These are phyloP conservation scores for Lottia scabra DNA, from an alignment of 2,888 invertebrate species.

Conservation along the genomic window DNA sequence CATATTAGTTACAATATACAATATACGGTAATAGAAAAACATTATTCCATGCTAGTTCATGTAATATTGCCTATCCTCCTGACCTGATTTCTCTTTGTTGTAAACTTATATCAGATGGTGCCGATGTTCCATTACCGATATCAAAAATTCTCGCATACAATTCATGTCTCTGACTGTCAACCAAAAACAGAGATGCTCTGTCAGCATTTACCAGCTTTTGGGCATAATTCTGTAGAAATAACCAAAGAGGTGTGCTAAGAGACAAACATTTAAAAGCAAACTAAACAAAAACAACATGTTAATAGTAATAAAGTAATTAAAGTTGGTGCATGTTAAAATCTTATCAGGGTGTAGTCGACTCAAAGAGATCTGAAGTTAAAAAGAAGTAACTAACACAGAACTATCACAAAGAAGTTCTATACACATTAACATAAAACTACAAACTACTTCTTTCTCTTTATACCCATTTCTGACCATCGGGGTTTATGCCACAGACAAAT, in stretches of 20 bases:
- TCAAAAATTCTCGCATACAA: constrained; percentile 88
- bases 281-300: no score
- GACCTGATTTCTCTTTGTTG: constrained; percentile 43
- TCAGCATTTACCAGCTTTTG: constrained; percentile 86
- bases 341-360: no score
- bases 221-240: constrained; percentile 76
- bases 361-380: no score
- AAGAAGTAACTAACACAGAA: no score
- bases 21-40: background rate
- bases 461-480: no score
- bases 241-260: background rate
- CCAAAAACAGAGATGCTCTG: constrained; percentile 84
- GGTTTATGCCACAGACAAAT: no score
- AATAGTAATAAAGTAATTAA: no score
- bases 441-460: no score
- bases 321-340: no score
- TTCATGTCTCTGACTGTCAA: constrained; percentile 80
- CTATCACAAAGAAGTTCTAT: no score
- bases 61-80: constrained; percentile 3
- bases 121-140: constrained; percentile 54
- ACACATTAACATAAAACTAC: no score
- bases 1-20: background rate
- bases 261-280: background rate
- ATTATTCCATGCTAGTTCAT: background rate
- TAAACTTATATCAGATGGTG: constrained; percentile 14